phyloP scores from a whole-genome alignment of 2,888 invertebrate genomes.

The Hetaerina titia region DNA sequence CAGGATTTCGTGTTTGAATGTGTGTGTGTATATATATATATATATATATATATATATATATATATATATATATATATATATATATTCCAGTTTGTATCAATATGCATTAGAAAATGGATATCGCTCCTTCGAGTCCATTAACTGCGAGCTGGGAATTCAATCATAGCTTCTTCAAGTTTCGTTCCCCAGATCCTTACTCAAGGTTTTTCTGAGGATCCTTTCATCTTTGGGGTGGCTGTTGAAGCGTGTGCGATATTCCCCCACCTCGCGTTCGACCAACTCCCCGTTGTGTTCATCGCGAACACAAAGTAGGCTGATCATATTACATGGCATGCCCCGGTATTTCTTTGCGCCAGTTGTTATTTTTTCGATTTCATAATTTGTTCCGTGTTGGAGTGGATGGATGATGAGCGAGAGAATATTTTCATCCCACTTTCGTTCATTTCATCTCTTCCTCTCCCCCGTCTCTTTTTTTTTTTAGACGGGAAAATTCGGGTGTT shows the following conservation, averaged over 20 bases:
- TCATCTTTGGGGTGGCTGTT: not conserved
- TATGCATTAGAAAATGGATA: not conserved
- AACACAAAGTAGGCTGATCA: not conserved
- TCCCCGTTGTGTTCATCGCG: not conserved
- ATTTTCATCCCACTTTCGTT: not conserved
- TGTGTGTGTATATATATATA: too few relatives aligned
- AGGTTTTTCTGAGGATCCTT: not conserved
- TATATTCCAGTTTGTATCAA: not conserved
- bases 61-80: too few relatives aligned
- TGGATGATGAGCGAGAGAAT: not conserved
- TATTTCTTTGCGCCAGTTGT: not conserved
- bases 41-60: too few relatives aligned
- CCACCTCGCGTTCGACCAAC: not conserved
- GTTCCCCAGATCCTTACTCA: not conserved
- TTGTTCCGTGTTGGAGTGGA: slow-evolving; percentile 9
- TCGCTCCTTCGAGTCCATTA: not conserved
- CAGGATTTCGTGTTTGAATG: too few relatives aligned
- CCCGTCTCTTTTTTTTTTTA: not conserved
- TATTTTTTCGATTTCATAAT: not conserved
- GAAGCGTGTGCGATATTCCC: not conserved
- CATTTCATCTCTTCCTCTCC: not conserved
- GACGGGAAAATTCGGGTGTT: not conserved
- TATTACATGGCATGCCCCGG: not conserved
- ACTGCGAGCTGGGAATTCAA: not conserved
- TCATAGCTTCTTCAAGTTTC: not conserved